Evolutionary conservation across 2,113 vertebrate species (phyloP), one percentile per base, ranked within the genome.

Genomic region (Rafetus swinhoei): DNA sequence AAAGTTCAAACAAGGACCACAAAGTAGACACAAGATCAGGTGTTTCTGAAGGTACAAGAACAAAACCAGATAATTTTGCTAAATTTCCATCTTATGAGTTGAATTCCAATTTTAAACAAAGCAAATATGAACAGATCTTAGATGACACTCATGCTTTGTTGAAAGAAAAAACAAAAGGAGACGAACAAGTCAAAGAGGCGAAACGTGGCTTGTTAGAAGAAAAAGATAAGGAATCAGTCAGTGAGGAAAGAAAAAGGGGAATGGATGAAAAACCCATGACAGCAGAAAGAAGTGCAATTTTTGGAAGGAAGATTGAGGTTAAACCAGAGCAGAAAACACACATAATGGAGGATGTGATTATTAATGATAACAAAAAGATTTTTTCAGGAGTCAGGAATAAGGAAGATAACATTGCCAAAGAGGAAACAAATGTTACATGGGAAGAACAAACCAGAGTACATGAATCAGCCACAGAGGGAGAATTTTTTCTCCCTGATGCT

Each of bases 381-480:
- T 72, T 72, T 35, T 72, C 65, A 18, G 57, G 79, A 65, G 76
- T 92, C 56, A 92, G 18, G 88, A 87, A n/a, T 94, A 90, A 89
- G 53, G 95, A 95, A 83, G 97, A 97, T 89, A 95, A 74, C 82
- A 92, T 93, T 15, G 96, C 95, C 19, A 65, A 84, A 1, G 96
- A 96, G 89, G 97, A 87, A 72, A 96, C 83, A 59, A 97, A 97
- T 3, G 81, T 95, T 55, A 87, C 94, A 39, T 97, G 22, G 45
- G 97, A 98, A 82, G 97, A 97, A 55, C 39, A 94, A 14, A 83
- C 97, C 7, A 96, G 93, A 94, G 60, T 96, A 21, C 97, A 96
- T 19, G 97, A 95, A 81, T 97, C 82, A 16, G 39, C 93, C 10
- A 95, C 93, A 35, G 56, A 80, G 54, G 93, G 91, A 87, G 97